Conservation (phyloP, 1,140 invertebrate genomes). For the Epicauta chinensis region DNA sequence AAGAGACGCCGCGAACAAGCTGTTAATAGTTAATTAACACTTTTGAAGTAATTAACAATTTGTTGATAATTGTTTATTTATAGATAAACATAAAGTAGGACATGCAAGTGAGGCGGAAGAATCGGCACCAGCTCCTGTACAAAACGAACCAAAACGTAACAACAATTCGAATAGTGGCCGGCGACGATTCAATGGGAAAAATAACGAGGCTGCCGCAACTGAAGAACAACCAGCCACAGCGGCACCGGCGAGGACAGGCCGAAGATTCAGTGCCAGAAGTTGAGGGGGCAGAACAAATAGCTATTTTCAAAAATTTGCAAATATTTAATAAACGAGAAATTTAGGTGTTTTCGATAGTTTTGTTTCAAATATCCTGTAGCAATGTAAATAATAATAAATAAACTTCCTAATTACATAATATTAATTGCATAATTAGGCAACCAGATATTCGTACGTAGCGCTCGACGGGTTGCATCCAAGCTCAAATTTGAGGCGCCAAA, state of each 20-base stretch:
- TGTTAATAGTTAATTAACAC: constrained; percentile 34
- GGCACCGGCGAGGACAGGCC: constrained; percentile 30
- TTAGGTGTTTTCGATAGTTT: not conserved
- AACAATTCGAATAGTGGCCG: constrained; percentile 19
- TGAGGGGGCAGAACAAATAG: no score
- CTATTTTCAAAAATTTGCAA: not conserved
- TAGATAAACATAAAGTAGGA: constrained; percentile 23
- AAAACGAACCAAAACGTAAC: constrained; percentile 11
- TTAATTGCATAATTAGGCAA: no score
- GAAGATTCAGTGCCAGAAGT: constrained; percentile 35
- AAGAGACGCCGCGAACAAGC: constrained; percentile 57
- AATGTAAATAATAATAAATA: no score
- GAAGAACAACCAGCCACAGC: constrained; percentile 24
- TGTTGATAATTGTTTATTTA: constrained; percentile 4
- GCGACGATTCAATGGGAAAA: constrained; percentile 25
- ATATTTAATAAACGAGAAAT: not conserved
- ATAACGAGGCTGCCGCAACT: constrained; percentile 17
- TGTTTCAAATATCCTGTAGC: not conserved
- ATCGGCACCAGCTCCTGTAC: constrained; percentile 11
- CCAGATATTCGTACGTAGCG: no score
- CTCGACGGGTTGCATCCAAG: no score
- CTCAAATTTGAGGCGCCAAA: no score
- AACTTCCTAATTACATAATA: no score
- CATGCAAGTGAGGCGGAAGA: constrained; percentile 20
- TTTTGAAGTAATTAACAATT: constrained; percentile 8